Evolutionary conservation across 2,888 invertebrate species (phyloP).

Genomic region (Drosophila quinaria): DNA sequence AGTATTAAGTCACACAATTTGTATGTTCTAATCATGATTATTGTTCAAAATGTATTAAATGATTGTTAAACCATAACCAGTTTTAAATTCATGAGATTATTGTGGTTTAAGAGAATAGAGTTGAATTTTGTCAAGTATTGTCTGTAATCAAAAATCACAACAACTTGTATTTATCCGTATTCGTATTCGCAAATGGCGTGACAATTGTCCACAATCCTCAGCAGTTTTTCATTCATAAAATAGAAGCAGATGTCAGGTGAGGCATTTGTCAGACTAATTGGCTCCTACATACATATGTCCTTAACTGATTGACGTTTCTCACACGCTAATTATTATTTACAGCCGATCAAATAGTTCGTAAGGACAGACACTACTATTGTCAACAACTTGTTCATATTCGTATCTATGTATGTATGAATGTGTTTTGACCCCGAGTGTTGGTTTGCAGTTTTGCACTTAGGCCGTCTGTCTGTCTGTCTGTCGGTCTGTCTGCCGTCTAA

Average conservation of each 20-base stretch:
- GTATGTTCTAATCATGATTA: neutral
- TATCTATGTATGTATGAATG: too few species aligned
- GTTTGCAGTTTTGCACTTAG: slow-evolving; percentile 35
- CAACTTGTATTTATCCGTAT: slow-evolving; percentile 19
- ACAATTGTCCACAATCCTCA: slow-evolving; percentile 20
- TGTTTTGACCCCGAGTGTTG: neutral
- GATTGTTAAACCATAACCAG: slow-evolving; percentile 1
- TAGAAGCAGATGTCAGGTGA: slow-evolving; percentile 29
- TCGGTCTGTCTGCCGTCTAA: slow-evolving; percentile 19
- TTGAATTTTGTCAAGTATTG: slow-evolving; percentile 15
- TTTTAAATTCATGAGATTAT: slow-evolving; percentile 27
- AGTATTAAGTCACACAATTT: neutral
- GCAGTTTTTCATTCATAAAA: slow-evolving; percentile 53
- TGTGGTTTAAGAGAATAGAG: slow-evolving; percentile 31
- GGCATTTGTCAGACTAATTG: slow-evolving; percentile 56
- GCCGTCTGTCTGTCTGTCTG: slow-evolving; percentile 15
- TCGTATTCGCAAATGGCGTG: slow-evolving; percentile 40
- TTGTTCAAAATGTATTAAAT: neutral
- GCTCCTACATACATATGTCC: slow-evolving; percentile 38
- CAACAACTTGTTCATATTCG: slow-evolving; percentile 48
- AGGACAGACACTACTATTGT: slow-evolving; percentile 40
- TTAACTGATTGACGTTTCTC: slow-evolving; percentile 69
- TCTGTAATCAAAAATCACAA: slow-evolving; percentile 18
- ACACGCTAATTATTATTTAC: slow-evolving; percentile 79
- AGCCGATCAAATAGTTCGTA: slow-evolving; percentile 16